Evolutionary conservation across 37 sponge, comb jelly and placozoan species (phyloP).

Genomic region (Petrosia ficiformis): DNA sequence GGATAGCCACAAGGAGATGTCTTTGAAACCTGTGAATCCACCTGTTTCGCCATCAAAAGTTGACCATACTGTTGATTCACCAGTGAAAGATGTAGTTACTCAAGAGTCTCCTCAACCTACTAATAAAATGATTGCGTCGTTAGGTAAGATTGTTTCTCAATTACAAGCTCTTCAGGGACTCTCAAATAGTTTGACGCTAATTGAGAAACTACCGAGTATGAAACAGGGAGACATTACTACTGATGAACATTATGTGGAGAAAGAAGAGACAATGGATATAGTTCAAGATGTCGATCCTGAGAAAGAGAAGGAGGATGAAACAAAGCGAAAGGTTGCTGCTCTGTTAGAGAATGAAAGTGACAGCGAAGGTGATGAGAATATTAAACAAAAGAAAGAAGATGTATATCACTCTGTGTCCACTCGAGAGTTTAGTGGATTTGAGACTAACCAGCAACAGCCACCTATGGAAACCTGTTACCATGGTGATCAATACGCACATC

Average conservation of each 20-base stretch:
- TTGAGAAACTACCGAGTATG: not conserved
- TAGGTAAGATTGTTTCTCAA: slow-evolving; percentile 48
- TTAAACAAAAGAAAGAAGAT: too few relatives aligned
- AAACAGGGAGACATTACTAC: not conserved
- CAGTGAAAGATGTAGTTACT: not conserved
- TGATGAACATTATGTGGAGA: not conserved
- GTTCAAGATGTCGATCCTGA: slow-evolving; percentile 6
- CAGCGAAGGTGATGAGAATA: slow-evolving; percentile 49
- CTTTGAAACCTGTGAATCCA: not conserved
- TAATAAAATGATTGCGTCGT: slow-evolving; percentile 33
- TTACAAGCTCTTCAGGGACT: slow-evolving; percentile 26
- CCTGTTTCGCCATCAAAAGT: not conserved
- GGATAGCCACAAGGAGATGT: not conserved
- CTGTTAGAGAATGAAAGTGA: slow-evolving; percentile 67
- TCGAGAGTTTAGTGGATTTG: too few relatives aligned
- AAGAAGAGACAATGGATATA: slow-evolving; percentile 1
- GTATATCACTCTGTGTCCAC: too few relatives aligned
- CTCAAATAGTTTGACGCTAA: not conserved
- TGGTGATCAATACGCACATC: too few relatives aligned
- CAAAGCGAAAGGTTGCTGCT: slow-evolving; percentile 51
- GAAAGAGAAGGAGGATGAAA: slow-evolving; percentile 26
- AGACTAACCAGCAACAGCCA: too few relatives aligned
- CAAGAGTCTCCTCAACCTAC: not conserved
- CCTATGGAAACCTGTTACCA: too few relatives aligned
- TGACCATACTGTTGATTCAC: not conserved